Evolutionary conservation across 2,797 vertebrate species (phyloP).

Genomic region (Enteromius anoplus): DNA sequence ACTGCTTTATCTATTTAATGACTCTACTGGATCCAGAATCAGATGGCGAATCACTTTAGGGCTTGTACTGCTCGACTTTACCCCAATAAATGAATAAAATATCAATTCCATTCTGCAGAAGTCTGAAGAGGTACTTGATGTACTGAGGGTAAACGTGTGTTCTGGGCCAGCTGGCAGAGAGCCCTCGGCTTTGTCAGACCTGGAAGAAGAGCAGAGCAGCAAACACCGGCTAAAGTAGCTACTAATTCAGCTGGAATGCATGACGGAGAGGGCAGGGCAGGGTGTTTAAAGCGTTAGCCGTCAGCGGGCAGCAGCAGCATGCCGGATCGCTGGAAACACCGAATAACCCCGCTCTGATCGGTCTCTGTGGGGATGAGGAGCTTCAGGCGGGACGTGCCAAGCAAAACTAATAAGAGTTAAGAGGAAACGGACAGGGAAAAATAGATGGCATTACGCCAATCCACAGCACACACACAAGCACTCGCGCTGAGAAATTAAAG

Average conservation of each 20-base stretch:
- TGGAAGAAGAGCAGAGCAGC: slow-evolving; percentile 23
- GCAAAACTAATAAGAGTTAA: slow-evolving; percentile 28
- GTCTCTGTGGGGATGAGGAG: slow-evolving; percentile 12
- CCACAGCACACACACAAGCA: slow-evolving; percentile 4
- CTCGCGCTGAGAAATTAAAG: not conserved
- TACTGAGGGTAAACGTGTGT: slow-evolving; percentile 15
- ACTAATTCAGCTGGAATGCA: slow-evolving; percentile 33
- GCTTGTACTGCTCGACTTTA: not conserved
- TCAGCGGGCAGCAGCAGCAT: not conserved
- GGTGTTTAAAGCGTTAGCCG: slow-evolving; percentile 24
- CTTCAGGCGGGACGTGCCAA: slow-evolving; percentile 25
- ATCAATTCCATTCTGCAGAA: slow-evolving; percentile 14
- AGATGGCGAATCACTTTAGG: not conserved
- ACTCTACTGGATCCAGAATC: not conserved
- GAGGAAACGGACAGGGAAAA: slow-evolving; percentile 46
- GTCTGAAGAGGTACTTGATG: slow-evolving; percentile 3
- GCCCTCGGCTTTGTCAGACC: slow-evolving; percentile 12
- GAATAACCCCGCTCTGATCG: slow-evolving; percentile 15
- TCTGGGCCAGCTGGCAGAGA: slow-evolving; percentile 25
- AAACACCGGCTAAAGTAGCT: slow-evolving; percentile 1
- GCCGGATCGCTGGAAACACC: slow-evolving; percentile 15
- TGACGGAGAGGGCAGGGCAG: not conserved
- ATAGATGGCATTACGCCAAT: slow-evolving; percentile 58
- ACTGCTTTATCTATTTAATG: not conserved
- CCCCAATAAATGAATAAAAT: slow-evolving; percentile 11